These are phyloP conservation scores for Ailurus styani DNA, from an alignment of 2,113 vertebrate genomes.

Conservation along the genomic window DNA sequence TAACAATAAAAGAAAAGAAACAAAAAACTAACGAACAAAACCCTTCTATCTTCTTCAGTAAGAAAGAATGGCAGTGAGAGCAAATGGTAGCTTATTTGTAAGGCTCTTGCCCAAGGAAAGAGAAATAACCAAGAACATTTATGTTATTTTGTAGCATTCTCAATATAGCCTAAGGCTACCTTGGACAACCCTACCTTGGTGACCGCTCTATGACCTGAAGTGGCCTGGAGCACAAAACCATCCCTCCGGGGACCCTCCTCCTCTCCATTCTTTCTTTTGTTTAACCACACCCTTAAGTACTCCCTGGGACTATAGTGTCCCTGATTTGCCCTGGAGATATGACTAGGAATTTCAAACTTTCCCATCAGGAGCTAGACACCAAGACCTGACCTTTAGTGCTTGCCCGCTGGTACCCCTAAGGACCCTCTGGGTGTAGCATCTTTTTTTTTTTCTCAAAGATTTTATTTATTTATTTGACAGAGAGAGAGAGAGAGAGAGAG, in stretches of 20 bases:
- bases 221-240: neutral
- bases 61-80: neutral
- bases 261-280: neutral
- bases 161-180: neutral
- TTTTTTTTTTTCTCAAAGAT: too few relatives aligned
- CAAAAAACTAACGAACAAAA: neutral
- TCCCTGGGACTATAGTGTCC: neutral
- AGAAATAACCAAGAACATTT: neutral
- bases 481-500: too few relatives aligned
- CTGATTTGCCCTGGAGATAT: neutral
- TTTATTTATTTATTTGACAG: too few relatives aligned
- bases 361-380: neutral
- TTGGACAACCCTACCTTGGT: neutral
- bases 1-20: neutral
- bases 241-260: neutral
- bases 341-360: neutral
- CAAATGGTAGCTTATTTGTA: neutral
- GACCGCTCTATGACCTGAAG: neutral
- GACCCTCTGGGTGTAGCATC: neutral
- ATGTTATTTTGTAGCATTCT: neutral
- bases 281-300: neutral
- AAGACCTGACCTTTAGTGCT: neutral
- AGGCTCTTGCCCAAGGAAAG: neutral
- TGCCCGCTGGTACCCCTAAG: neutral
- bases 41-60: neutral